These are phyloP conservation scores for Microchirus variegatus DNA, from an alignment of 2,797 vertebrate species.

Conservation along the genomic window DNA sequence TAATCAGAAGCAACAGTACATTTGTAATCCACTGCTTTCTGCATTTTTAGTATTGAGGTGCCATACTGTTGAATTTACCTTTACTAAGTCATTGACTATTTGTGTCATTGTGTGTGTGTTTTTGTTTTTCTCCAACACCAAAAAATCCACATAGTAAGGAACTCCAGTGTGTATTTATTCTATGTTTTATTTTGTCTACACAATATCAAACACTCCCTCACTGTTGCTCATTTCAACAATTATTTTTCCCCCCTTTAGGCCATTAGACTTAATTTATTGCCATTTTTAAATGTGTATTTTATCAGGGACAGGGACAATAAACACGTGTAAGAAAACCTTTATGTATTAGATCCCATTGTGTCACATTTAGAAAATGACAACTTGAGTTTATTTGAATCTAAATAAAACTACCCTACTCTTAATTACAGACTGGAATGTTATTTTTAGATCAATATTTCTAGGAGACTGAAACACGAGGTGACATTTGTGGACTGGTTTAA, in stretches of 20 bases:
- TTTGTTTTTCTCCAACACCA: constrained; percentile 38
- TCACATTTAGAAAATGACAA: constrained; percentile 49
- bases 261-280: constrained; percentile 52
- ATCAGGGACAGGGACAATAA: constrained; percentile 50
- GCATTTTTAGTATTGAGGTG: constrained; percentile 38
- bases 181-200: constrained; percentile 12
- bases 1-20: constrained; percentile 1
- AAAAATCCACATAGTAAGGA: constrained; percentile 41
- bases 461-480: neutral
- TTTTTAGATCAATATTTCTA: constrained; percentile 6
- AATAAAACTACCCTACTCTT: constrained; percentile 72
- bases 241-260: neutral
- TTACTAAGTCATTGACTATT: constrained; percentile 4
- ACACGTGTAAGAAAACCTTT: constrained; percentile 26
- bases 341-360: constrained; percentile 50
- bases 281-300: constrained; percentile 50
- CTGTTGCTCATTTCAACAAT: constrained; percentile 24
- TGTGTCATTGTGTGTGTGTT: constrained; percentile 5
- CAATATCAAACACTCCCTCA: constrained; percentile 54
- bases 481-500: too few relatives aligned
- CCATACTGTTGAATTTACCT: constrained; percentile 65
- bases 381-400: constrained; percentile 60
- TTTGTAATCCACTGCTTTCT: constrained; percentile 2
- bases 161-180: constrained; percentile 54
- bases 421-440: constrained; percentile 10